These are phyloP conservation scores for Lucinisca nassula DNA, from an alignment of 2,888 invertebrate species.

Conservation along the genomic window DNA sequence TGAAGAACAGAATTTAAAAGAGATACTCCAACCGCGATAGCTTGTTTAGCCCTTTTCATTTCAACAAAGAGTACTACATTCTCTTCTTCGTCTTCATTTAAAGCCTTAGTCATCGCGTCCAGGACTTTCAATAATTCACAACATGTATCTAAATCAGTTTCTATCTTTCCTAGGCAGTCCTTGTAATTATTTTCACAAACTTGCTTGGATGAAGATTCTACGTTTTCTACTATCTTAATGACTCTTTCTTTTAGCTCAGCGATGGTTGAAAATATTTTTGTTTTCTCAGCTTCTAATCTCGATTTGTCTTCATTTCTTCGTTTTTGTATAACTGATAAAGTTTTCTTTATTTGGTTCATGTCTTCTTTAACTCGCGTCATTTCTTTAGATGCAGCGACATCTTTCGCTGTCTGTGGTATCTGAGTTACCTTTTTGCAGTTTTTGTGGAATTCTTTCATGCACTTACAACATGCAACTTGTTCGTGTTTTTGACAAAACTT, in stretches of 20 bases:
- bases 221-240: not conserved
- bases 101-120: not conserved
- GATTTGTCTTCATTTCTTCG: not conserved
- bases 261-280: not conserved
- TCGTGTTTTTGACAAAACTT: not conserved
- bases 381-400: not conserved
- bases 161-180: not conserved
- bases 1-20: not conserved
- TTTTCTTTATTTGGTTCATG: not conserved
- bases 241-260: not conserved
- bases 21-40: not conserved
- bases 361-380: not conserved
- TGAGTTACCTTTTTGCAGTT: not conserved
- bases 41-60: not conserved
- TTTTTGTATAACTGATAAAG: not conserved
- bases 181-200: not conserved
- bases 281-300: not conserved
- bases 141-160: not conserved
- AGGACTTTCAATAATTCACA: not conserved
- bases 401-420: not conserved
- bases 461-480: not conserved
- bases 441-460: not conserved
- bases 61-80: not conserved
- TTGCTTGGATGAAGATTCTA: not conserved
- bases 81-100: not conserved